These are phyloP conservation scores for Heliothis virescens DNA, from an alignment of 1,140 invertebrate genomes.

Conservation along the genomic window DNA sequence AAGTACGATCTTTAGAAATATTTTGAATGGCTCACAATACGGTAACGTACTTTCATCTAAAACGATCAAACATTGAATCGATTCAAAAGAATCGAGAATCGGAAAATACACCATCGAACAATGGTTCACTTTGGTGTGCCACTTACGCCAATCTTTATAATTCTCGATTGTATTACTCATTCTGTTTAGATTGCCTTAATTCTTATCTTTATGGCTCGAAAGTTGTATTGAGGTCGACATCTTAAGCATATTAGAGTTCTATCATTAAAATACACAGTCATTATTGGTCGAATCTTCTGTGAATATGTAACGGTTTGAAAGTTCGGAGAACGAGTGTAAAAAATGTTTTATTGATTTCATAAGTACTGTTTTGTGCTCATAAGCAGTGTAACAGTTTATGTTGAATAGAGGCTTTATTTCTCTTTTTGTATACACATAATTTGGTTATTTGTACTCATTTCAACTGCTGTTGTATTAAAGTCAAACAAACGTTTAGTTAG, in stretches of 20 bases:
- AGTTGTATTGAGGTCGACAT: constrained; percentile 38
- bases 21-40: not conserved
- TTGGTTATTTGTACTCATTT: no score
- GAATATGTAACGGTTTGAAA: not conserved
- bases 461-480: no score
- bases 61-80: not conserved
- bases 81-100: constrained; percentile 27
- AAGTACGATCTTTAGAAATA: no score
- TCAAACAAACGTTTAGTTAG: no score
- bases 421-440: no score
- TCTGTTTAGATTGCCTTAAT: constrained; percentile 69
- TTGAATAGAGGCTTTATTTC: no score
- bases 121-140: constrained; percentile 56
- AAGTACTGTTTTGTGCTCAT: no score
- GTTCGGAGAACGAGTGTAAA: no score
- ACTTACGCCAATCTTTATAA: constrained; percentile 58
- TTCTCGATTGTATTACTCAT: constrained; percentile 41
- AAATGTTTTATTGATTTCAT: no score
- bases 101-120: constrained; percentile 37
- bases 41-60: not conserved
- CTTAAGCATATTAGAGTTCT: constrained; percentile 22
- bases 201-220: constrained; percentile 66
- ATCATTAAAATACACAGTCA: constrained; percentile 22
- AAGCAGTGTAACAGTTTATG: no score
- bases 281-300: constrained; percentile 16